Conservation (phyloP, 2,888 invertebrate genomes). For the Caenorhabditis afra region DNA sequence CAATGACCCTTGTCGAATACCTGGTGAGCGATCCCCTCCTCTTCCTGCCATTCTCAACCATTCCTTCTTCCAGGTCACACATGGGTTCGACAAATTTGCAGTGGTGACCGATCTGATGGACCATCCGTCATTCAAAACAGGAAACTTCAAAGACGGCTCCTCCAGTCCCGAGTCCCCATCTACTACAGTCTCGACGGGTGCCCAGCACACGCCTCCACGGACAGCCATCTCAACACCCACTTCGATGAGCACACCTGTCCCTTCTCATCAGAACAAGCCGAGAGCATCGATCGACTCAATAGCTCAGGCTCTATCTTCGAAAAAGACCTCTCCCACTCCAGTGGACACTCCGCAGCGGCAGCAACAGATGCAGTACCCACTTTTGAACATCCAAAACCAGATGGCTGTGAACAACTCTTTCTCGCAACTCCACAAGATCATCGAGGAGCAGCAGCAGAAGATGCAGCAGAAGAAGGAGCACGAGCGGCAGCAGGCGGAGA, state of each 20-base stretch:
- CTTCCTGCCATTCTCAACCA: neutral
- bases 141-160: conserved; percentile 42
- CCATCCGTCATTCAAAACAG: conserved; percentile 63
- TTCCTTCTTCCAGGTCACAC: conserved; percentile 61
- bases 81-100: conserved; percentile 69
- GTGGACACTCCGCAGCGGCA: conserved; percentile 4
- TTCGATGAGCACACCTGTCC: conserved; percentile 39
- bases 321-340: conserved; percentile 43
- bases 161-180: conserved; percentile 53
- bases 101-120: conserved; percentile 65
- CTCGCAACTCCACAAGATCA: conserved; percentile 32
- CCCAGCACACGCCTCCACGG: conserved; percentile 54
- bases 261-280: conserved; percentile 33
- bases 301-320: conserved; percentile 43
- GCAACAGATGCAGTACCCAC: conserved; percentile 1
- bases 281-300: conserved; percentile 53
- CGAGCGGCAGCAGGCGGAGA: conserved; percentile 58
- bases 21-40: conserved; percentile 40
- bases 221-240: conserved; percentile 53
- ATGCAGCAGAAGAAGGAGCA: conserved; percentile 55
- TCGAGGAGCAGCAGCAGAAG: conserved; percentile 48
- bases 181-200: conserved; percentile 47
- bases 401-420: conserved; percentile 10
- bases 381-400: conserved; percentile 12
- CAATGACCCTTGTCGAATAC: conserved; percentile 68